These are phyloP conservation scores for Peromyscus aztecus DNA, from an alignment of 2,797 vertebrate species.

Conservation along the genomic window DNA sequence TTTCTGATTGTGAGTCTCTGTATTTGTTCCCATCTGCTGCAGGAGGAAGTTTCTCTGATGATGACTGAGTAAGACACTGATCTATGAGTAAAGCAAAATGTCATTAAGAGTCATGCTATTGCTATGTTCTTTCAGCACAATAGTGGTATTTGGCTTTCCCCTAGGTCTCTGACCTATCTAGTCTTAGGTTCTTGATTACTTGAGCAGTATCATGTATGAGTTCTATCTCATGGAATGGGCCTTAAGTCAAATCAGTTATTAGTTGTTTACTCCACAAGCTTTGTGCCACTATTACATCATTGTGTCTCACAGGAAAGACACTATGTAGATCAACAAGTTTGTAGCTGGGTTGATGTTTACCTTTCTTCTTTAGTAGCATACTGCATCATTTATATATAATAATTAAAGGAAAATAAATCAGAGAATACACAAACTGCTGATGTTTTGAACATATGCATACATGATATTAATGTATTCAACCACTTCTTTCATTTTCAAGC, in stretches of 20 bases:
- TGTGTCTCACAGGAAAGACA: not conserved
- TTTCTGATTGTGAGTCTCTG: not conserved
- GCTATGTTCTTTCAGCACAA: not conserved
- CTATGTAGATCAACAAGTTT: not conserved
- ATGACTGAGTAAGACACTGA: too few species aligned
- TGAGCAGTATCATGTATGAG: not conserved
- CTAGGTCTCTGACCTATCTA: not conserved
- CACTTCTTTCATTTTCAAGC: not conserved
- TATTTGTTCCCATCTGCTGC: not conserved
- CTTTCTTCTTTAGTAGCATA: not conserved
- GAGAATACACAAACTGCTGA: not conserved
- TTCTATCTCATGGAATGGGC: not conserved
- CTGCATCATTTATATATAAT: not conserved
- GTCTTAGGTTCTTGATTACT: not conserved
- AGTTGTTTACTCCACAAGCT: not conserved
- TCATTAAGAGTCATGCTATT: not conserved
- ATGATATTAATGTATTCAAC: not conserved
- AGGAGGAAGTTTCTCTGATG: not conserved
- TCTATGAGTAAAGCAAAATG: not conserved
- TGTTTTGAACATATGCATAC: not conserved
- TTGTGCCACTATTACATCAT: not conserved
- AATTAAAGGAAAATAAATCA: slow-evolving; percentile 22
- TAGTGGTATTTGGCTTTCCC: not conserved
- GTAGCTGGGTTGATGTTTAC: not conserved
- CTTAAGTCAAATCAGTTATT: not conserved